A percentile compares a stretch with the other conserved stretches of the same genome.
These are phyloP conservation scores for Sebastes nivosus DNA, from an alignment of 2,797 vertebrate genomes.

Conservation along the genomic window DNA sequence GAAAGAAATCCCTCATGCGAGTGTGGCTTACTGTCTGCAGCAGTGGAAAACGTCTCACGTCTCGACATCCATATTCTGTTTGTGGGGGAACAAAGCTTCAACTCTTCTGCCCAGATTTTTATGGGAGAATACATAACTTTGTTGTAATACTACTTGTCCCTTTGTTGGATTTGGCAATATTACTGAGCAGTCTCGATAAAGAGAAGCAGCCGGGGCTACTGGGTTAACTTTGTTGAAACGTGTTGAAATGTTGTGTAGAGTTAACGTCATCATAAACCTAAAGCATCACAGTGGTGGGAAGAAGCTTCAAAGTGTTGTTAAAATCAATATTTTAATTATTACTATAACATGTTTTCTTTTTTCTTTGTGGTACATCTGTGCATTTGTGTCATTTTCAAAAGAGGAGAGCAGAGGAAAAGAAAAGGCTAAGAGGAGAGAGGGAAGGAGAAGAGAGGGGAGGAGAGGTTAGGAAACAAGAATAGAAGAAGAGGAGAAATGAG, in stretches of 20 bases:
- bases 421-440: neutral
- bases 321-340: neutral
- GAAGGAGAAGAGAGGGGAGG: neutral
- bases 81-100: slow-evolving; percentile 35
- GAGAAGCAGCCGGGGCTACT: neutral
- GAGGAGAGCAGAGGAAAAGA: neutral
- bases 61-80: slow-evolving; percentile 45
- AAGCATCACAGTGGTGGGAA: neutral
- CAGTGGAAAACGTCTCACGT: slow-evolving; percentile 21
- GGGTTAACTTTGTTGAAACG: neutral
- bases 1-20: slow-evolving; percentile 35
- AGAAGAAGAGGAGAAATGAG: neutral
- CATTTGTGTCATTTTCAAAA: neutral
- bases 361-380: neutral
- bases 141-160: slow-evolving; percentile 13
- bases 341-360: neutral
- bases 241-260: neutral
- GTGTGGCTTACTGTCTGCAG: slow-evolving; percentile 45
- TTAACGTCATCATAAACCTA: neutral
- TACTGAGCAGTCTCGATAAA: neutral
- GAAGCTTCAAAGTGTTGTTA: neutral
- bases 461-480: neutral
- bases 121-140: slow-evolving; percentile 27
- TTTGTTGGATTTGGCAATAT: slow-evolving; percentile 28
- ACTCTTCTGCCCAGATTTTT: slow-evolving; percentile 9